Evolutionary conservation across 2,888 invertebrate genomes (phyloP), one percentile per base, ranked within the genome.

Genomic region (Drosophila peninsularis): DNA sequence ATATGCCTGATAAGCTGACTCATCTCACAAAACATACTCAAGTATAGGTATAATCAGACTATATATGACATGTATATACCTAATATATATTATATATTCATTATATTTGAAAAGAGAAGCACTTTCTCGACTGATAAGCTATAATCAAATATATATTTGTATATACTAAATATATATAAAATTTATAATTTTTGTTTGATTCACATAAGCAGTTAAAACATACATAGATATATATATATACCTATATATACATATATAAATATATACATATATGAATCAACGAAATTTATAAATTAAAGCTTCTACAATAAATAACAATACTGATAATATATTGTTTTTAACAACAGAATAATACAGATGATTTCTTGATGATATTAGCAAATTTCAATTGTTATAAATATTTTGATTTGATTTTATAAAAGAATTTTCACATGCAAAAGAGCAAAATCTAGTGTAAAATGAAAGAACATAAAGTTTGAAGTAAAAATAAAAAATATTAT

Each of bases 41-140:
- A 11, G 14, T 19, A 10, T 19, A 30, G 13, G 17, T 47, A 47
- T 27, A 54, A 7, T 21, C n/a, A 53, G 65, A 64, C 47, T 42
- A 55, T 55, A 57, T 57, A 45, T 39, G 56, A 47, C 11, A 42
- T 32, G 21, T 49, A 53, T 17, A 55, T 21, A 32, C 11, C 27
- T n/a, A 19, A 37, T 27, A 21, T 34, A 10, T 58, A 14, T 42
- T 57, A 13, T 24, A 55, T 27, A n/a, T 17, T 30, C 3, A 50
- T 36, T 37, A 41, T 44, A 67, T 49, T 17, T 65, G 19, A 36
- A 41, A 17, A 11, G 57, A 62, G 21, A 62, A 36, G 32, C 17
- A 68, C 68, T 72, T 73, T 72, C 52, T 49, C 39, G 11, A 32
- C 69, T 69, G 73, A 75, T 69, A 77, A 73, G 55, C 32, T 13